phyloP scores from a whole-genome alignment of 1,140 invertebrate genomes.

The Sitophilus oryzae region DNA sequence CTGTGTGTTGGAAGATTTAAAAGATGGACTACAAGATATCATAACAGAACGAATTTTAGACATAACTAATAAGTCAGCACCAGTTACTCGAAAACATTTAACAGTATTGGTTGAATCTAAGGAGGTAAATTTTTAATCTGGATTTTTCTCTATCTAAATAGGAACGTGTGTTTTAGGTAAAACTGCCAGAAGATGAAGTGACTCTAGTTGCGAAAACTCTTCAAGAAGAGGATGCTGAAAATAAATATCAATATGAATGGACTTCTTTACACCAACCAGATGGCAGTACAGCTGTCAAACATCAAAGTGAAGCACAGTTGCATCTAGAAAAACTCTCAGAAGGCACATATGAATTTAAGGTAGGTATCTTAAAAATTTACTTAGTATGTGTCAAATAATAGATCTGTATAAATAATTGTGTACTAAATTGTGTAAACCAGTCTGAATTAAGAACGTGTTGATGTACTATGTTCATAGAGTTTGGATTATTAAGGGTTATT shows the following conservation, averaged over 20 bases:
- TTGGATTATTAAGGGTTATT: too few species aligned
- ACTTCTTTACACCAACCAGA: slow-evolving; percentile 75
- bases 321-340: slow-evolving; percentile 72
- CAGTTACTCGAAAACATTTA: slow-evolving; percentile 55
- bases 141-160: too few species aligned
- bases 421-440: too few species aligned
- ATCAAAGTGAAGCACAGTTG: slow-evolving; percentile 75
- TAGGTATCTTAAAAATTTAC: too few species aligned
- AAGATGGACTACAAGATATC: slow-evolving; percentile 30
- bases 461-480: too few species aligned
- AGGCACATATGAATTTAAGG: slow-evolving; percentile 85
- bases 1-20: slow-evolving; percentile 35
- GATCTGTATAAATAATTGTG: too few species aligned
- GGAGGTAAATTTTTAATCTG: slow-evolving; percentile 47
- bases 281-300: slow-evolving; percentile 75
- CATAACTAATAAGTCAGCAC: slow-evolving; percentile 38
- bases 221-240: slow-evolving; percentile 54
- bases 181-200: slow-evolving; percentile 68
- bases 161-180: slow-evolving; percentile 32
- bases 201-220: slow-evolving; percentile 74
- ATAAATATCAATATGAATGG: slow-evolving; percentile 86
- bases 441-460: too few species aligned
- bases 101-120: slow-evolving; percentile 74
- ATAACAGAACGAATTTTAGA: slow-evolving; percentile 40
- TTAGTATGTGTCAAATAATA: too few species aligned